Conservation (phyloP, 2,888 invertebrate species). For the Volucella inanis region DNA sequence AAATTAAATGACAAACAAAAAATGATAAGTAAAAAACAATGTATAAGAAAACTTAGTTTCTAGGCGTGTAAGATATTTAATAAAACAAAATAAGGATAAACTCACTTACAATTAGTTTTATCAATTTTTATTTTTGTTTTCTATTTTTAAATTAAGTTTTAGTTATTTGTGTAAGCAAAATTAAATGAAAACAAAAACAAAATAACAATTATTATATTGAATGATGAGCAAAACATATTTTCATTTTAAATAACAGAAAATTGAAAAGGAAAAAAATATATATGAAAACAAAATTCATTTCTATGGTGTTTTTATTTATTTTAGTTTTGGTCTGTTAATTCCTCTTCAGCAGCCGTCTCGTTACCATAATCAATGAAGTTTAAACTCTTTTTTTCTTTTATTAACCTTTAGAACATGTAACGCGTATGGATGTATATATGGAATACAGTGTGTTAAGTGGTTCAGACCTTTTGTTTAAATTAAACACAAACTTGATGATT, state of each 20-base stretch:
- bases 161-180: slow-evolving; percentile 61
- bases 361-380: too few relatives aligned
- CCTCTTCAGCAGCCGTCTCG: too few relatives aligned
- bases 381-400: too few relatives aligned
- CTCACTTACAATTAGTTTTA: slow-evolving; percentile 37
- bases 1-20: slow-evolving; percentile 8
- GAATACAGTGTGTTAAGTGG: too few relatives aligned
- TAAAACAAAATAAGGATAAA: slow-evolving; percentile 59
- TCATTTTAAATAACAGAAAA: slow-evolving; percentile 52
- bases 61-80: slow-evolving; percentile 70
- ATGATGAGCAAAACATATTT: slow-evolving; percentile 54
- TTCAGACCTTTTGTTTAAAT: too few relatives aligned
- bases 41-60: slow-evolving; percentile 40
- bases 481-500: too few relatives aligned
- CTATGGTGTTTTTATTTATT: not conserved
- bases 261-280: slow-evolving; percentile 41
- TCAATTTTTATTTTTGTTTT: slow-evolving; percentile 19
- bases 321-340: not conserved
- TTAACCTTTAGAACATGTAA: too few relatives aligned
- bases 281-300: slow-evolving; percentile 45
- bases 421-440: too few relatives aligned
- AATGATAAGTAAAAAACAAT: slow-evolving; percentile 9
- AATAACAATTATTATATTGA: slow-evolving; percentile 9
- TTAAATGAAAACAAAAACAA: slow-evolving; percentile 9
- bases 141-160: slow-evolving; percentile 53